Percentiles rank a stretch among this genome's conserved stretches.
Evolutionary conservation across 1,140 invertebrate genomes (phyloP).

Genomic region (Holotrichia oblita): DNA sequence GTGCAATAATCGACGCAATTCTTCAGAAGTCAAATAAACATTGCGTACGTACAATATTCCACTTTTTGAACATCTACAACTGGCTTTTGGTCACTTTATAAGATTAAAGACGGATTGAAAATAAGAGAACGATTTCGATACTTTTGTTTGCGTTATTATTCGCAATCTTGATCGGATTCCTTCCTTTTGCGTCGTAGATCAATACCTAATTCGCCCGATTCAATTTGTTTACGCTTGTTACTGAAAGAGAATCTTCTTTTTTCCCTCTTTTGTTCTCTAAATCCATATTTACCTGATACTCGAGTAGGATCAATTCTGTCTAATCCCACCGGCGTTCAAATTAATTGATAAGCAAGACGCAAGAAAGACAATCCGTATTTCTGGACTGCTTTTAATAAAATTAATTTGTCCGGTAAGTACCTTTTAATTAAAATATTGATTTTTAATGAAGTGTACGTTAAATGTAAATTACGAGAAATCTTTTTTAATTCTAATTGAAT

Average conservation of each 20-base stretch:
- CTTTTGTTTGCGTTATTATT: constrained; percentile 27
- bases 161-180: constrained; percentile 24
- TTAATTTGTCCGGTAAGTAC: neutral
- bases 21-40: too few relatives aligned
- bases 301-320: neutral
- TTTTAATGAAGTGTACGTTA: too few relatives aligned
- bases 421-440: too few relatives aligned
- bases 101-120: constrained; percentile 18
- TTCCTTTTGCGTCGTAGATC: constrained; percentile 16
- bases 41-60: too few relatives aligned
- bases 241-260: constrained; percentile 1
- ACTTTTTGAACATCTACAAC: neutral
- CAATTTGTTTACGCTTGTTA: constrained; percentile 31
- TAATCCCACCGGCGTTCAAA: neutral
- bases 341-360: constrained; percentile 20
- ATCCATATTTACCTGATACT: constrained; percentile 19
- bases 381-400: neutral
- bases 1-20: too few relatives aligned
- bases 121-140: constrained; percentile 32
- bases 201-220: constrained; percentile 24
- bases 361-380: neutral
- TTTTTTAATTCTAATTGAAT: neutral
- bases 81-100: constrained; percentile 24
- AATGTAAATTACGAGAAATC: too few relatives aligned
- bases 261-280: neutral